Evolutionary conservation across 1,140 invertebrate species (phyloP), one percentile per base, ranked within the genome.

Genomic region (Drosophila punjabiensis): DNA sequence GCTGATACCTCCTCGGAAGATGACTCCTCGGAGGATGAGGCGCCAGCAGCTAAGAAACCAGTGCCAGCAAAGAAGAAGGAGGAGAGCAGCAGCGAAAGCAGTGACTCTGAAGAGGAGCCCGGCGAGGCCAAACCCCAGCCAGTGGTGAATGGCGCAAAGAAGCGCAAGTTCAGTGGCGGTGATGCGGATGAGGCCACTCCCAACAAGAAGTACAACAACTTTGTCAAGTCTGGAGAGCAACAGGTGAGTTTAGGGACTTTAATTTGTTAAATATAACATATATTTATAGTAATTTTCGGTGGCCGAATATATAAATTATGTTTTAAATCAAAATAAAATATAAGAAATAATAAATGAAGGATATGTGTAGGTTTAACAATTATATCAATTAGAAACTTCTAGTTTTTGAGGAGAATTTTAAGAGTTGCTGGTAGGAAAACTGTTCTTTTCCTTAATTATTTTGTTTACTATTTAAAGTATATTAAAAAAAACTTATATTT

Each of bases 161-260:
- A 91, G 41, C 79, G 92, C 35, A 95, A 93, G 77, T 80, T 92
- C 10, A 88, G 91, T 60, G 91, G 93, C 33, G 82, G 91, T 11
- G 86, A 70, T 48, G 76, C 68, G 20, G 84, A 86, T 8, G 84
- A 73, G 43, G 79, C 75, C 33, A 81, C 88, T 5, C 82, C 86
- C 7, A 94, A 93, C 58, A 94, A 94, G 70, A 93, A 93, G 64
- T 95, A 95, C 68, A 93, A 76, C 60, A 95, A 95, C 66, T 95
- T 95, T 78, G 94, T 95, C 0, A 95, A 95, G 81, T 93, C 92
- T 0, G 94, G 93, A 50, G 91, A 93, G 20, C 93, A 94, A 3
- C 93, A 94, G 93, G 94, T 95, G 84, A 85, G 74, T 76, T 75
- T 5, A 3, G 24, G 18, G 14, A 8, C 18, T 10, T 18, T 32